A percentile compares a stretch with the other conserved stretches of the same genome.
phyloP scores from a whole-genome alignment of 1,140 invertebrate species.

The Trichonephila clavipes region DNA sequence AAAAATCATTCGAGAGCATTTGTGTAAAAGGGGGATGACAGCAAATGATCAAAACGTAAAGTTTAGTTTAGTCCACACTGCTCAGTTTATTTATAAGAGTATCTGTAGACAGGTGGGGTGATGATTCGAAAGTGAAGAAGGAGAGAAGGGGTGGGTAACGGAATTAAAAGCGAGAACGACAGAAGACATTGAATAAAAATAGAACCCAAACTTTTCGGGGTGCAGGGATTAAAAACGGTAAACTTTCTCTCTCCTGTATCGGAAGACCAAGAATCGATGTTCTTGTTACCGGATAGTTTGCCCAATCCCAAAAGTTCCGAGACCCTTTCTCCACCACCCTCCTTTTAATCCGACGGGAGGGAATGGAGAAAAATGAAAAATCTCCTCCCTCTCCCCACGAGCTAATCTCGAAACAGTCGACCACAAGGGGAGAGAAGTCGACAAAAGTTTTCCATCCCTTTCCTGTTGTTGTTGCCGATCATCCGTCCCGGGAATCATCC shows the following conservation, averaged over 20 bases:
- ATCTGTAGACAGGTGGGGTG: too few species aligned
- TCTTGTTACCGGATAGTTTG: slow-evolving; percentile 18
- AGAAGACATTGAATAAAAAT: not conserved
- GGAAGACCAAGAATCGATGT: not conserved
- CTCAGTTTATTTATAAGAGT: too few species aligned
- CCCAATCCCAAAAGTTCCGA: slow-evolving; percentile 11
- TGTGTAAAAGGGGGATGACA: too few species aligned
- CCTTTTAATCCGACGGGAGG: not conserved
- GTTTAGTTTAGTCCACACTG: too few species aligned
- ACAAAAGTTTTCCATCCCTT: slow-evolving; percentile 36
- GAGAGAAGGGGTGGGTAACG: too few species aligned
- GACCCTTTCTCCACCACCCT: not conserved
- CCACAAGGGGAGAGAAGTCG: not conserved
- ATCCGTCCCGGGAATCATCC: slow-evolving; percentile 22
- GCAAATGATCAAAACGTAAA: too few species aligned
- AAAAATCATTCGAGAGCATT: too few species aligned
- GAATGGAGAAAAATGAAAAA: slow-evolving; percentile 1
- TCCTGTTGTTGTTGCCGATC: slow-evolving; percentile 25
- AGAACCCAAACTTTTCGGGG: not conserved
- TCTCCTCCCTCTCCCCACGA: not conserved
- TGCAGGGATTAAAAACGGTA: not conserved
- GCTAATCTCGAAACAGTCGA: slow-evolving; percentile 24
- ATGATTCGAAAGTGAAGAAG: too few species aligned
- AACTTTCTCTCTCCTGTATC: not conserved
- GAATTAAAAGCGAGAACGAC: not conserved